Percentiles rank a stretch among this genome's conserved stretches.
Conservation (phyloP, 2,797 vertebrate genomes). For the Euthynnus affinis region DNA sequence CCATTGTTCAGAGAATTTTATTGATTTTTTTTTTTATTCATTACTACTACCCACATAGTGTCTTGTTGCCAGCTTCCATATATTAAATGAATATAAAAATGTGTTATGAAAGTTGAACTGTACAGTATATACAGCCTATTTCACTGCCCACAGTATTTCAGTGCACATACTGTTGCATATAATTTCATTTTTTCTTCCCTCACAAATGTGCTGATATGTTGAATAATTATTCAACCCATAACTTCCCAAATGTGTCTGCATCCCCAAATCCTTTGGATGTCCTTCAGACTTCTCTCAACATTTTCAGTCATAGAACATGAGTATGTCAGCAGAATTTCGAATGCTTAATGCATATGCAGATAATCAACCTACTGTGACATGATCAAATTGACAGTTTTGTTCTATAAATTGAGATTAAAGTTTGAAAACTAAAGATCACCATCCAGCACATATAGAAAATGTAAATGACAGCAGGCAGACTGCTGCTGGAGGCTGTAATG, state of each 20-base stretch:
- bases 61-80: not conserved
- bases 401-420: not conserved
- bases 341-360: not conserved
- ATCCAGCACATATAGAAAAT: not conserved
- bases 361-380: not conserved
- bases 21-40: not conserved
- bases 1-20: not conserved
- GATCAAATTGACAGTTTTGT: not conserved
- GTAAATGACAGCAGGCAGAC: too few relatives aligned
- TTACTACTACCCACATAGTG: not conserved
- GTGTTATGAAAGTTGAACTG: not conserved
- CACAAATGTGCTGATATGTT: not conserved
- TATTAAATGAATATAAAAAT: not conserved
- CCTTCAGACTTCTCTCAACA: slow-evolving; percentile 7
- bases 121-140: too few relatives aligned
- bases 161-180: not conserved
- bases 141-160: too few relatives aligned
- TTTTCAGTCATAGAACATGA: not conserved
- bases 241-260: not conserved
- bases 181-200: not conserved
- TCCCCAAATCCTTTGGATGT: not conserved
- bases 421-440: not conserved
- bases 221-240: not conserved
- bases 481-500: too few relatives aligned
- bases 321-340: not conserved